Evolutionary conservation across 2,888 invertebrate genomes (phyloP), one percentile per base, ranked within the genome.

Genomic region (Alcis repandata): DNA sequence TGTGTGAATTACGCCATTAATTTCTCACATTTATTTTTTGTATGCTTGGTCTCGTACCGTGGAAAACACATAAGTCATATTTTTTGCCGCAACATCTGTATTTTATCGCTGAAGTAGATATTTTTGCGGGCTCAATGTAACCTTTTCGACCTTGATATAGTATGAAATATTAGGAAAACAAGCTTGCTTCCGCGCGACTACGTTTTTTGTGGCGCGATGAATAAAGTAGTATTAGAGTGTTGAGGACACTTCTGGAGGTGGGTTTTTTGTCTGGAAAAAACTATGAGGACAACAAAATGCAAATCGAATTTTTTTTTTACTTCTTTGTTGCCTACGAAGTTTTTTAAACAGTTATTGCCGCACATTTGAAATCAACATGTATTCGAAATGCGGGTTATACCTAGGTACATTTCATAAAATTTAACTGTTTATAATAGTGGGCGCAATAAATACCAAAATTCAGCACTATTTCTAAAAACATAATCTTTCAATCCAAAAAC

Each of bases 31-130:
- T 52, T 64, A 62, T 62, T 72, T 72, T 69, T 72, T 70, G 67
- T 69, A 43, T 68, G 67, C 68, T 67, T 59, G 67, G 66, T 63
- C 59, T 60, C 64, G 38, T 52, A 59, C 64, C 65, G 69, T 59
- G 69, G 64, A 69, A 69, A 71, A 67, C 64, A 70, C 64, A 69
- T 72, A 72, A 70, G 69, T 72, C 71, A 70, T 68, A 64, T 69
- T 72, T 71, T 71, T 72, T 70, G 67, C 68, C 53, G 66, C 54
- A 72, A 62, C 71, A 70, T 68, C 69, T 72, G 71, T 72, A 67
- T 72, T 72, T 72, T 72, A 70, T 70, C 48, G 67, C 53, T 54
- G 68, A 62, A 67, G 62, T 67, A 61, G 62, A 54, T 69, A 66
- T 71, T 69, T 69, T 64, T 67, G 62, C 57, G 41, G 49, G 58